phyloP scores from a whole-genome alignment of 2,797 vertebrate species.

The Sebastes oblongus region DNA sequence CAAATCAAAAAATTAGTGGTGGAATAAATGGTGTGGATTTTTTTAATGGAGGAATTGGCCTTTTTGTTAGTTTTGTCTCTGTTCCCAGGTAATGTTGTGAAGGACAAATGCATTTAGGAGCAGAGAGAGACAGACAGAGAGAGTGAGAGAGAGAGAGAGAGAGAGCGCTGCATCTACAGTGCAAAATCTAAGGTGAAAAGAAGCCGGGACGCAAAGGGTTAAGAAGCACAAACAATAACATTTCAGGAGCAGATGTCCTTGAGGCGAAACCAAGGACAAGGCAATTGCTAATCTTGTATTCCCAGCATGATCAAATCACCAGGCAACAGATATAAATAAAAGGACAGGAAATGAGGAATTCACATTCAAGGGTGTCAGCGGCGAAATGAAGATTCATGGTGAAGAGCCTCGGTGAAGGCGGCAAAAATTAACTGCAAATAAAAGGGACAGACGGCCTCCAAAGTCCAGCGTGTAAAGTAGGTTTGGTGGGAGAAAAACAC shows the following conservation, averaged over 20 bases:
- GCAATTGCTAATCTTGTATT: slow-evolving; percentile 96
- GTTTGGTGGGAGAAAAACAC: slow-evolving; percentile 68
- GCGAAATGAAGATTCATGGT: slow-evolving; percentile 95
- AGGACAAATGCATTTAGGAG: slow-evolving; percentile 53
- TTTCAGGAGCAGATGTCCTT: slow-evolving; percentile 94
- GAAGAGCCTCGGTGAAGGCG: slow-evolving; percentile 86
- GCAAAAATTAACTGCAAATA: slow-evolving; percentile 91
- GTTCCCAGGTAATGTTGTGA: slow-evolving; percentile 52
- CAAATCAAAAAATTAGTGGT: slow-evolving; percentile 63
- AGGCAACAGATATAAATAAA: slow-evolving; percentile 97
- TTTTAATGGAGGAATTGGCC: slow-evolving; percentile 45
- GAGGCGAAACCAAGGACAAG: slow-evolving; percentile 90
- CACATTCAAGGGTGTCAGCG: slow-evolving; percentile 94
- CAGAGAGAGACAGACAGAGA: not conserved
- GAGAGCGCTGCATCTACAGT: slow-evolving; percentile 4
- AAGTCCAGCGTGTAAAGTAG: slow-evolving; percentile 79
- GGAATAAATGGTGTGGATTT: slow-evolving; percentile 34
- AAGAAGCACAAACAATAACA: slow-evolving; percentile 89
- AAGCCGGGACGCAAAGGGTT: slow-evolving; percentile 75
- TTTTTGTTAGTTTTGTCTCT: slow-evolving; percentile 42
- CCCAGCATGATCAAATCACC: slow-evolving; percentile 96
- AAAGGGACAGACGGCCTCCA: slow-evolving; percentile 86
- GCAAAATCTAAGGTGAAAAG: slow-evolving; percentile 37
- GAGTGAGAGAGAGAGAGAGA: not conserved
- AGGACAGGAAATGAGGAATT: slow-evolving; percentile 96